Percentiles rank a stretch among this genome's conserved stretches.
These are phyloP conservation scores for Crocodylus rhombifer DNA, from an alignment of 2,797 vertebrate species.

Conservation along the genomic window DNA sequence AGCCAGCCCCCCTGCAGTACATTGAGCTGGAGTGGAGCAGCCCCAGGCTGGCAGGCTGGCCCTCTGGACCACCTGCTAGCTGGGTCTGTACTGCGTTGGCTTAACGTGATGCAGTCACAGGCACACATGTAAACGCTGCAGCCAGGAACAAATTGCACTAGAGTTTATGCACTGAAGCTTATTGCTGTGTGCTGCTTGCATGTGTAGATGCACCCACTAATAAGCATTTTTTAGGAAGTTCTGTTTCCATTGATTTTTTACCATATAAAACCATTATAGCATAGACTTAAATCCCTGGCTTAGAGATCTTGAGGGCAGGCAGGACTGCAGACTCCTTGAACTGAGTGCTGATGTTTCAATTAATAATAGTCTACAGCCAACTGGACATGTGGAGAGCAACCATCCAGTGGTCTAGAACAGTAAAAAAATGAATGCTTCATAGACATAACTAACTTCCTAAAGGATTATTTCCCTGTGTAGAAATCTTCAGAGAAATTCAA, in stretches of 20 bases:
- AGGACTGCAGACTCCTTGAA: slow-evolving; percentile 33
- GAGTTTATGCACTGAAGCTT: no score
- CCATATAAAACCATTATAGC: slow-evolving; percentile 25
- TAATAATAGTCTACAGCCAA: slow-evolving; percentile 70
- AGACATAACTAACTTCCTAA: slow-evolving; percentile 64
- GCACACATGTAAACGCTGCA: no score
- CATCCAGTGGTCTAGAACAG: slow-evolving; percentile 64
- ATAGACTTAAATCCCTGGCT: slow-evolving; percentile 22
- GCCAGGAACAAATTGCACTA: no score
- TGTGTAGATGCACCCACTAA: neutral
- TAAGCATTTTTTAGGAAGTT: slow-evolving; percentile 24
- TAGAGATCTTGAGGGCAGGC: neutral
- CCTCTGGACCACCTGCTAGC: no score
- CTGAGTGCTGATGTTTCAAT: slow-evolving; percentile 66
- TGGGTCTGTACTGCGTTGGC: no score
- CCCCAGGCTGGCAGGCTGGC: no score
- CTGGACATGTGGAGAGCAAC: slow-evolving; percentile 26
- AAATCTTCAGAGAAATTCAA: slow-evolving; percentile 62
- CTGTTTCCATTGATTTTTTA: neutral
- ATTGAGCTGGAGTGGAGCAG: no score
- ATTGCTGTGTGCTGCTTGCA: no score
- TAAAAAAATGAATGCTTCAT: slow-evolving; percentile 32
- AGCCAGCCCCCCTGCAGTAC: no score
- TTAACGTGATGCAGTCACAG: no score
- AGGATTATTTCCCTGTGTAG: slow-evolving; percentile 50